Conservation (phyloP, 37 sponge, comb jelly and placozoan genomes). For the Hormiphora californensis region DNA sequence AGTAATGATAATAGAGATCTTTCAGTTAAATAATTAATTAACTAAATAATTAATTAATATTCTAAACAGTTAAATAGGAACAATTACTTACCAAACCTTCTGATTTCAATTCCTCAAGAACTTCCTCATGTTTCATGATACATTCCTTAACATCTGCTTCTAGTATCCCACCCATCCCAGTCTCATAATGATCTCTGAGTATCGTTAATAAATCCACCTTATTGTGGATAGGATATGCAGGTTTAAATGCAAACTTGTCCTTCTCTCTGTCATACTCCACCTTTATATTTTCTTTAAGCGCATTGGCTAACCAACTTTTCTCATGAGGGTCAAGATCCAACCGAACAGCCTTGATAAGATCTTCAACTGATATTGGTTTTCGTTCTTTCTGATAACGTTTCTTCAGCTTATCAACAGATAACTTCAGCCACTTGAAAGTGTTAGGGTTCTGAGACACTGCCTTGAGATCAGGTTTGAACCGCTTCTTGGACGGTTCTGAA, state of each 20-base stretch:
- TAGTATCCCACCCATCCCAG: slow-evolving; percentile 23
- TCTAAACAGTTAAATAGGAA: too few species aligned
- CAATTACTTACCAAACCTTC: slow-evolving; percentile 2
- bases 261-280: slow-evolving; percentile 23
- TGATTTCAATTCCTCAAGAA: not conserved
- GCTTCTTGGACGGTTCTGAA: slow-evolving; percentile 36
- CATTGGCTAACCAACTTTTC: slow-evolving; percentile 1
- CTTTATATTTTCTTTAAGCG: slow-evolving; percentile 36
- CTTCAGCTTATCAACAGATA: slow-evolving; percentile 5
- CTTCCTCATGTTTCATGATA: slow-evolving; percentile 9
- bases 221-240: slow-evolving; percentile 34
- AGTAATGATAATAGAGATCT: not conserved
- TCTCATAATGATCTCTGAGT: slow-evolving; percentile 53
- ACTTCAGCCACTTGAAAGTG: slow-evolving; percentile 48
- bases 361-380: slow-evolving; percentile 45
- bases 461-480: slow-evolving; percentile 38
- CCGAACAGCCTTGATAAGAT: slow-evolving; percentile 2
- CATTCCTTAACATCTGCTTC: slow-evolving; percentile 46
- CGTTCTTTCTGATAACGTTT: slow-evolving; percentile 51
- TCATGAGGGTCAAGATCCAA: slow-evolving; percentile 50
- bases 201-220: slow-evolving; percentile 35
- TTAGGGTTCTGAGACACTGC: slow-evolving; percentile 22
- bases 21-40: not conserved
- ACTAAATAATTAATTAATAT: too few species aligned
- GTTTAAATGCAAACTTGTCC: slow-evolving; percentile 45